These are phyloP conservation scores for Poeciliopsis prolifica DNA, from an alignment of 2,113 vertebrate species.

Conservation along the genomic window DNA sequence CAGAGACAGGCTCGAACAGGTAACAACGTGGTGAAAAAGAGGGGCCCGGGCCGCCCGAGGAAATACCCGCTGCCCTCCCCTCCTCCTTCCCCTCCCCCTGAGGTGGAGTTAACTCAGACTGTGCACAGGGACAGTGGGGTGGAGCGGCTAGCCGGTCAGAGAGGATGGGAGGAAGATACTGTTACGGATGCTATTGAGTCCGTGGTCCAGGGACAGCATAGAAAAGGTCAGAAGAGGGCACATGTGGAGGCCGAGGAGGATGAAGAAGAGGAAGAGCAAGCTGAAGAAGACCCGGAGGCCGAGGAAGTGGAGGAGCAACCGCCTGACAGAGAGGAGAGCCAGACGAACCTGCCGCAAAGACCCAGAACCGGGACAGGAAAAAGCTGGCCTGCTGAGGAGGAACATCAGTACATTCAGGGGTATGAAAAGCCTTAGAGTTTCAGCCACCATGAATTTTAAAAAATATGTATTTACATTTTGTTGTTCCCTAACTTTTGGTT, in stretches of 20 bases:
- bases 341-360: constrained; percentile 73
- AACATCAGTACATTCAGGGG: constrained; percentile 75
- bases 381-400: constrained; percentile 76
- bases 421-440: constrained; percentile 36
- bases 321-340: constrained; percentile 79
- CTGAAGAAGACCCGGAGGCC: constrained; percentile 54
- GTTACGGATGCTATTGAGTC: constrained; percentile 93
- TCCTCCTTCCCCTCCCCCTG: constrained; percentile 74
- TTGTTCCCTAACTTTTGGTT: constrained; percentile 39
- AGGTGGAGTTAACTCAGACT: constrained; percentile 43
- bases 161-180: constrained; percentile 83
- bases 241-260: constrained; percentile 67
- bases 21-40: constrained; percentile 98
- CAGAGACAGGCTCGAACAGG: constrained; percentile 98
- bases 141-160: constrained; percentile 44
- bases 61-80: constrained; percentile 87
- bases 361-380: constrained; percentile 66
- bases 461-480: not conserved
- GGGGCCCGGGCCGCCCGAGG: constrained; percentile 89
- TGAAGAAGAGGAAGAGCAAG: constrained; percentile 71
- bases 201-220: constrained; percentile 86
- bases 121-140: constrained; percentile 59
- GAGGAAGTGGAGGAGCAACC: constrained; percentile 50
- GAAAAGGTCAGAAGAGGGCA: constrained; percentile 74
- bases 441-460: not conserved